Evolutionary conservation across 2,113 vertebrate genomes (phyloP).

Genomic region (Nibea coibor): DNA sequence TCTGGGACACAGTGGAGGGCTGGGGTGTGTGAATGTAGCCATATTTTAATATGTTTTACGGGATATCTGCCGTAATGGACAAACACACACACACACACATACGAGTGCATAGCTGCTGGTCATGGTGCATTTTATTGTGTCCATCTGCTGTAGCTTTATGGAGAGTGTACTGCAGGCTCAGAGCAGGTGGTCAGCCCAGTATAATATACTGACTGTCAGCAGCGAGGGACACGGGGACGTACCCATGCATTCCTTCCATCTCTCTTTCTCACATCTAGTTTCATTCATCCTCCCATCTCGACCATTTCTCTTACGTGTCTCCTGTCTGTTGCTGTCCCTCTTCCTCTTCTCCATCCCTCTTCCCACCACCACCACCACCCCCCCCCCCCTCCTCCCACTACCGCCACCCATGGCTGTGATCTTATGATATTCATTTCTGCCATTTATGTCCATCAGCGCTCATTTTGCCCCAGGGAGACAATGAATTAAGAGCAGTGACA

Average conservation of each 20-base stretch:
- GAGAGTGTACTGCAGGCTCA: constrained; percentile 60
- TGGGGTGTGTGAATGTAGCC: constrained; percentile 24
- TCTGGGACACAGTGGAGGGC: constrained; percentile 26
- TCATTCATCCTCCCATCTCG: constrained; percentile 32
- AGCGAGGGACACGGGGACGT: constrained; percentile 49
- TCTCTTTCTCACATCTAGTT: constrained; percentile 41
- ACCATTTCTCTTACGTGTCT: constrained; percentile 21
- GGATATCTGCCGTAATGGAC: constrained; percentile 42
- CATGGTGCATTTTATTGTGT: constrained; percentile 71
- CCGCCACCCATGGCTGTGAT: constrained; percentile 67
- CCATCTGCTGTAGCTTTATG: constrained; percentile 74
- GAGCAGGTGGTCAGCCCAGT: constrained; percentile 77
- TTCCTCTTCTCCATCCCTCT: constrained; percentile 17
- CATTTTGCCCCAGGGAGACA: constrained; percentile 77
- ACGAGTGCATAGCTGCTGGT: constrained; percentile 53
- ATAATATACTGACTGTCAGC: constrained; percentile 76
- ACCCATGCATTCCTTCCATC: constrained; percentile 60
- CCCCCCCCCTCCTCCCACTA: constrained; percentile 1
- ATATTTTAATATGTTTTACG: constrained; percentile 57
- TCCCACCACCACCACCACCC: constrained; percentile 23
- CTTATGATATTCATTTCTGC: constrained; percentile 78
- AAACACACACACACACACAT: constrained; percentile 17
- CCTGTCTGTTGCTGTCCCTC: constrained; percentile 4
- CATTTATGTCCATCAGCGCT: constrained; percentile 76
- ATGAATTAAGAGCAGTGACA: constrained; percentile 80